phyloP scores from a whole-genome alignment of 2,113 vertebrate genomes.

The Salvator merianae region DNA sequence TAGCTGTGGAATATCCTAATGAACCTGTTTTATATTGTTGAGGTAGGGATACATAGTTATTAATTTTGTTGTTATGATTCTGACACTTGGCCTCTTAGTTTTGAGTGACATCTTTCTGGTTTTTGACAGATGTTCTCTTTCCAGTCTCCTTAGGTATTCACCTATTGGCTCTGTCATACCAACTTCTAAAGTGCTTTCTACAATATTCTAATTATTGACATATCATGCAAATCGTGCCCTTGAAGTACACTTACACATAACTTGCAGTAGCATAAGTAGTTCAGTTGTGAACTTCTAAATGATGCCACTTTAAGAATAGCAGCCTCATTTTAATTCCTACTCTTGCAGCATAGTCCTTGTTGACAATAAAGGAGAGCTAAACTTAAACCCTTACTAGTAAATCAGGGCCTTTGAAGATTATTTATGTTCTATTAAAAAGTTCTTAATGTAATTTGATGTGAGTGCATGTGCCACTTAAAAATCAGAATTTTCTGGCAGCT shows the following conservation, averaged over 20 bases:
- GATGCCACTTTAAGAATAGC: background rate
- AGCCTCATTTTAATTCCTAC: slow-evolving; percentile 5
- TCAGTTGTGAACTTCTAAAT: background rate
- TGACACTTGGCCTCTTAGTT: background rate
- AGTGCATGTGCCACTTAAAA: slow-evolving; percentile 49
- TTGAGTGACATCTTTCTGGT: background rate
- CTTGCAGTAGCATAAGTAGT: slow-evolving; percentile 15
- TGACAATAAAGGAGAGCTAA: slow-evolving; percentile 37
- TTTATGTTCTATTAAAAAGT: slow-evolving; percentile 52
- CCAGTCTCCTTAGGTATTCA: background rate
- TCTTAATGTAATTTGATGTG: slow-evolving; percentile 54
- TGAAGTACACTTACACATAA: background rate
- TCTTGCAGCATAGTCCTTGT: background rate
- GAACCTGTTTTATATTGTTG: too few species aligned
- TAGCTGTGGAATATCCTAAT: too few species aligned
- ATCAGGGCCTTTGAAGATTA: slow-evolving; percentile 50
- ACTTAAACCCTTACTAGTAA: slow-evolving; percentile 32
- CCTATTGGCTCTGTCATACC: slow-evolving; percentile 8
- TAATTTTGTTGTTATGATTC: background rate
- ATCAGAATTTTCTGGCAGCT: slow-evolving; percentile 52
- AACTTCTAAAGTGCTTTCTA: background rate
- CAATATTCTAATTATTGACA: slow-evolving; percentile 8
- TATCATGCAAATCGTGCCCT: background rate
- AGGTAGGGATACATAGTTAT: too few species aligned
- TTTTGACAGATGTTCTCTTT: background rate